These are phyloP conservation scores for Daphoenositta chrysoptera DNA, from an alignment of 2,113 vertebrate genomes.

Conservation along the genomic window DNA sequence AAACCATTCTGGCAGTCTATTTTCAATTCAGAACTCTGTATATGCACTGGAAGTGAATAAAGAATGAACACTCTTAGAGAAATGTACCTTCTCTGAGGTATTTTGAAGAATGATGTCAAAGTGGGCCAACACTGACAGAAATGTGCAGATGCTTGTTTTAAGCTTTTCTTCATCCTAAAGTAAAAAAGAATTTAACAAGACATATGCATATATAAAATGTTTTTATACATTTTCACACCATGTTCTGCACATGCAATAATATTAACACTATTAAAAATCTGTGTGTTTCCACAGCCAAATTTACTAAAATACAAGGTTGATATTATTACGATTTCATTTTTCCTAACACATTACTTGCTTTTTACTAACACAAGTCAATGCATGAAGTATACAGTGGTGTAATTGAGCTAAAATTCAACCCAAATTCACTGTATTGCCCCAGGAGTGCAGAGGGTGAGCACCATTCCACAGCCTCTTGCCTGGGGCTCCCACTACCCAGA, in stretches of 20 bases:
- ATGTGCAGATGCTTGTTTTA: slow-evolving; percentile 90
- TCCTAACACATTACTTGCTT: not conserved
- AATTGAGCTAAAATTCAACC: not conserved
- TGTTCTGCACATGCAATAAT: not conserved
- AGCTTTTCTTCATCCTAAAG: slow-evolving; percentile 86
- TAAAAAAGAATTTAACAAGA: not conserved
- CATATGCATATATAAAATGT: rapidly evolving
- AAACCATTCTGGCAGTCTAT: not conserved
- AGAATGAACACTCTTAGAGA: not conserved
- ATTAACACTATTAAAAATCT: not conserved
- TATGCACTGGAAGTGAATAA: not conserved
- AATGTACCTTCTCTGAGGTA: slow-evolving; percentile 77
- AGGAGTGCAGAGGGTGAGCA: not conserved
- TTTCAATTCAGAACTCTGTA: not conserved
- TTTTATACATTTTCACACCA: not conserved
- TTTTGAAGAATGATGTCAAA: slow-evolving; percentile 80
- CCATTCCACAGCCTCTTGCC: not conserved
- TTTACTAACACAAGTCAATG: not conserved
- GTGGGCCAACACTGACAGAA: slow-evolving; percentile 89
- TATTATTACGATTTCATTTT: not conserved
- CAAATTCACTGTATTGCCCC: not conserved
- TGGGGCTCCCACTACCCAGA: not conserved
- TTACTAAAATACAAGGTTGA: not conserved
- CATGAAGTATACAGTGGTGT: not conserved
- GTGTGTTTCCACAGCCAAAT: not conserved